phyloP scores from a whole-genome alignment of 2,113 vertebrate species.

The Eira barbara region DNA sequence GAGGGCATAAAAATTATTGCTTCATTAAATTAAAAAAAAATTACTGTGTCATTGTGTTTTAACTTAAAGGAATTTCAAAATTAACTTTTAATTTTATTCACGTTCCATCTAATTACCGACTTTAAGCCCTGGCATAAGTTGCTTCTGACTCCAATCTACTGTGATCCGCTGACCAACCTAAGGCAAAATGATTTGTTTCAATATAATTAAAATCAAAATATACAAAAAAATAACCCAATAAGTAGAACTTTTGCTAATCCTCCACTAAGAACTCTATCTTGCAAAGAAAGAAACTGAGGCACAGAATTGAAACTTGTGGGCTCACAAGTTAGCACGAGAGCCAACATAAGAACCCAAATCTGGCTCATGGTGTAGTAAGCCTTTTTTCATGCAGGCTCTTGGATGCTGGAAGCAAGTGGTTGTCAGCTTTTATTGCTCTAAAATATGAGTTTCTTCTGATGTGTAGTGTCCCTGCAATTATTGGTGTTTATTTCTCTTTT shows the following conservation, averaged over 20 bases:
- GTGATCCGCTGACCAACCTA: not conserved
- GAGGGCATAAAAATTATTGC: not conserved
- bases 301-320: not conserved
- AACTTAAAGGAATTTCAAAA: not conserved
- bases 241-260: not conserved
- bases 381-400: not conserved
- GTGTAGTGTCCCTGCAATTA: not conserved
- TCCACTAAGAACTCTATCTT: not conserved
- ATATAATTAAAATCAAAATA: not conserved
- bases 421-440: not conserved
- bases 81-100: slow-evolving; percentile 8
- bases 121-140: not conserved
- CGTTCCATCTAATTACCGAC: not conserved
- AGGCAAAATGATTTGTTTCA: not conserved
- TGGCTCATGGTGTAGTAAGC: not conserved
- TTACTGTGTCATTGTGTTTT: not conserved
- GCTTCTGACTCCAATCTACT: not conserved
- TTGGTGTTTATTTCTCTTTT: not conserved
- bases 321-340: not conserved
- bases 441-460: slow-evolving; percentile 3
- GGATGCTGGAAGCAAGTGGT: not conserved
- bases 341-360: not conserved
- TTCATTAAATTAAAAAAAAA: not conserved
- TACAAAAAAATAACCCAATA: not conserved
- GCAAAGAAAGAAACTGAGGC: not conserved